phyloP scores from a whole-genome alignment of 92 coral and sea anemone species.

The Porites rus region DNA sequence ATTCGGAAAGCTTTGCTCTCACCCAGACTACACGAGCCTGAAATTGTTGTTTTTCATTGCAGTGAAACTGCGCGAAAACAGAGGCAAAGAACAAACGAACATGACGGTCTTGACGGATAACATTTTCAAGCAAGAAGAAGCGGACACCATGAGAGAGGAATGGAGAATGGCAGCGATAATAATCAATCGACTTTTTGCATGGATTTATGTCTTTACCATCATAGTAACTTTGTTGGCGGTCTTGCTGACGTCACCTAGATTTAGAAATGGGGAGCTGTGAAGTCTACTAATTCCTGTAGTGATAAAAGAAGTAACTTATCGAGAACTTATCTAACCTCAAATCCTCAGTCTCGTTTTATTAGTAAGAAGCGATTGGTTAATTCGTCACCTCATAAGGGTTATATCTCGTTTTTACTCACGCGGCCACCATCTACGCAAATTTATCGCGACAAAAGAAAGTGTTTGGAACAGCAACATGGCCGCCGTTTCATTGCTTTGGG shows the following conservation, averaged over 20 bases:
- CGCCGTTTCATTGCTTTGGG: too few species aligned
- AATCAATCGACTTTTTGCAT: constrained; percentile 88
- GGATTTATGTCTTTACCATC: constrained; percentile 85
- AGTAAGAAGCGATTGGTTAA: too few species aligned
- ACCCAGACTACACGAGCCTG: not conserved
- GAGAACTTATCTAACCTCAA: too few species aligned
- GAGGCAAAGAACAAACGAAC: constrained; percentile 63
- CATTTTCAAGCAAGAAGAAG: constrained; percentile 84
- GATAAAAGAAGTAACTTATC: not conserved
- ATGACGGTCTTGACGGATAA: constrained; percentile 83
- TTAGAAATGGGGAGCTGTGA: constrained; percentile 58
- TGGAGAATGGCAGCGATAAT: constrained; percentile 92
- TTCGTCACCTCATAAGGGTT: too few species aligned
- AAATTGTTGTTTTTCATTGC: not conserved
- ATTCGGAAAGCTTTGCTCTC: not conserved
- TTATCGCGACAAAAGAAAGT: too few species aligned
- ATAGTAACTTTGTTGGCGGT: constrained; percentile 77
- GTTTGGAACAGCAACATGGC: too few species aligned
- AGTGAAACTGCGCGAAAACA: constrained; percentile 71
- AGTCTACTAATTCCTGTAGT: not conserved
- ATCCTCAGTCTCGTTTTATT: too few species aligned
- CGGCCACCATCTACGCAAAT: too few species aligned
- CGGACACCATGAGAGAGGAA: constrained; percentile 82
- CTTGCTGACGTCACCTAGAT: constrained; percentile 77
- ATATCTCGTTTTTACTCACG: too few species aligned